A percentile compares a stretch with the other conserved stretches of the same genome.
phyloP scores from a whole-genome alignment of 2,113 vertebrate genomes.

The Burhinus oedicnemus region DNA sequence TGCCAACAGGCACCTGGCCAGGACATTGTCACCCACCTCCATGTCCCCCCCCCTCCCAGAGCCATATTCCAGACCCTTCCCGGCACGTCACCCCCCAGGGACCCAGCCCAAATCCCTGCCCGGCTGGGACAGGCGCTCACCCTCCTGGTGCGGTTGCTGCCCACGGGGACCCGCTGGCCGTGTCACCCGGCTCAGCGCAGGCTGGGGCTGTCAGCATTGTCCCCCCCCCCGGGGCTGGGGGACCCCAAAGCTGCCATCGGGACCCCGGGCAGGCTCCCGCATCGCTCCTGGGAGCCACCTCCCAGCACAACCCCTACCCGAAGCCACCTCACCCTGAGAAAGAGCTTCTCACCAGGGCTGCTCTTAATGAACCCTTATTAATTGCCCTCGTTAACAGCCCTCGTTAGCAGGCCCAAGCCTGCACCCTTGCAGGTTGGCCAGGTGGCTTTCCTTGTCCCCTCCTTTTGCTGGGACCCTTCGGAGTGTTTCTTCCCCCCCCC shows the following conservation, averaged over 20 bases:
- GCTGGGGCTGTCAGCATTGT: rapidly evolving
- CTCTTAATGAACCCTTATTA: neutral
- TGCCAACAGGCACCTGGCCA: neutral
- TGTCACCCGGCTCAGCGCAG: neutral
- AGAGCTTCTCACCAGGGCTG: neutral
- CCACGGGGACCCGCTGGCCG: neutral
- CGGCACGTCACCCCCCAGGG: rapidly evolving
- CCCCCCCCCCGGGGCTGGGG: neutral
- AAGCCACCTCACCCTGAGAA: neutral
- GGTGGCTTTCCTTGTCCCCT: neutral
- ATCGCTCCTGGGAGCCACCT: no score
- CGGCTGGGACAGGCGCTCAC: neutral
- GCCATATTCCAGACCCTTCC: neutral
- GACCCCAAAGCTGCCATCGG: rapidly evolving
- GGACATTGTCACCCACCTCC: rapidly evolving
- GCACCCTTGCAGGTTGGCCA: neutral
- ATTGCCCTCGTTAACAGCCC: neutral
- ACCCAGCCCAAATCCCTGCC: neutral
- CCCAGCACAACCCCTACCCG: neutral
- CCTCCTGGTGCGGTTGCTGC: neutral
- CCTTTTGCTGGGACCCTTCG: neutral
- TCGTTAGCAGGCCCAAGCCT: neutral
- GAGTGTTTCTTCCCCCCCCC: no score
- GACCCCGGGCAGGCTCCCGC: no score
- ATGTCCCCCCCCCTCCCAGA: neutral